Conservation (phyloP, 2,888 invertebrate species). For the Trichopria drosophilae region DNA sequence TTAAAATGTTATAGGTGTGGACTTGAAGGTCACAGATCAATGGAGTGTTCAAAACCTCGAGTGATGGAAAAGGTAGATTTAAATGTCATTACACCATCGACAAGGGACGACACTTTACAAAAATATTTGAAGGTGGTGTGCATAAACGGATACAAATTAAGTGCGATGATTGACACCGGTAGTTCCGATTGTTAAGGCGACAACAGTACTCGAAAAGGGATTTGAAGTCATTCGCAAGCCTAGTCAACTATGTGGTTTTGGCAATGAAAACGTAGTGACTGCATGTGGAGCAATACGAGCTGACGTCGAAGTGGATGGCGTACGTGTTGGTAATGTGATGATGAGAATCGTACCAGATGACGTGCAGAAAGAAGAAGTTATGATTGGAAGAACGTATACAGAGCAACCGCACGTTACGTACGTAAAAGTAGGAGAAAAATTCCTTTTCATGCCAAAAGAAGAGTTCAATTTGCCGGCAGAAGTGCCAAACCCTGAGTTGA, state of each 20-base stretch:
- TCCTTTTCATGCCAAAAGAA: conserved; percentile 2
- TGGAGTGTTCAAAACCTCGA: not conserved
- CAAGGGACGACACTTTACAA: too few relatives aligned
- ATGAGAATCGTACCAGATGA: conserved; percentile 37
- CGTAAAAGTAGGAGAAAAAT: conserved; percentile 28
- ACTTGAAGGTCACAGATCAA: not conserved
- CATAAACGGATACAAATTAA: conserved; percentile 7
- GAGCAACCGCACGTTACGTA: conserved; percentile 33
- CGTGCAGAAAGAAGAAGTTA: conserved; percentile 33
- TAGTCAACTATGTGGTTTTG: conserved; percentile 28
- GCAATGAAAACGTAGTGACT: conserved; percentile 12
- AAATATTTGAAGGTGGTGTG: conserved; percentile 12
- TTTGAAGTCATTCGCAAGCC: conserved; percentile 7
- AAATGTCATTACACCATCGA: too few relatives aligned
- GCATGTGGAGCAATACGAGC: conserved; percentile 23
- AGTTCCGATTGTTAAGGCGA: conserved; percentile 37
- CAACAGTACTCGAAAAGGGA: conserved; percentile 21
- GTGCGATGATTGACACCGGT: conserved; percentile 31
- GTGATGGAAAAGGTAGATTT: not conserved
- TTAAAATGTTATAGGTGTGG: conserved; percentile 1
- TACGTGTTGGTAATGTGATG: conserved; percentile 26
- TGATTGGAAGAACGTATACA: conserved; percentile 36
- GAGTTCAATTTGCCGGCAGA: not conserved
- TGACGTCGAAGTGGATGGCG: conserved; percentile 27
- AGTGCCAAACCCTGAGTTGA: not conserved